A percentile compares a stretch with the other conserved stretches of the same genome.
These are phyloP conservation scores for Heliconius erato DNA, from an alignment of 2,888 invertebrate species.

Conservation along the genomic window DNA sequence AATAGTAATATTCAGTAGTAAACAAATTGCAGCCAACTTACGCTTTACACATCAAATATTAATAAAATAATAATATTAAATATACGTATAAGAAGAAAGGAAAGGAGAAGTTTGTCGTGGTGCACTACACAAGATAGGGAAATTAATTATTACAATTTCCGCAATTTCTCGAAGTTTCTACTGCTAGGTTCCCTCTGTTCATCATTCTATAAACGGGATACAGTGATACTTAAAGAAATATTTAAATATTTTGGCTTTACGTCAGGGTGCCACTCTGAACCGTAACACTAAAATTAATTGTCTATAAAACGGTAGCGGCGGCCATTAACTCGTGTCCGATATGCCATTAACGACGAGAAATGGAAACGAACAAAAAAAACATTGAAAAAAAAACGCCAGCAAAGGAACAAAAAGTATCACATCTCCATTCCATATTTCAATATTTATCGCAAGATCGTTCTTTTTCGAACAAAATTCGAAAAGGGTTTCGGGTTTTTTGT, in stretches of 20 bases:
- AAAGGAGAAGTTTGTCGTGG: no score
- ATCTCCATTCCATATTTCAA: slow-evolving; percentile 84
- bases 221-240: neutral
- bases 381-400: slow-evolving; percentile 42
- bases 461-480: slow-evolving; percentile 82
- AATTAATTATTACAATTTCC: neutral
- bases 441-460: slow-evolving; percentile 83
- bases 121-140: no score
- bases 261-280: slow-evolving; percentile 51
- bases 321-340: slow-evolving; percentile 73
- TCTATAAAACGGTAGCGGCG: slow-evolving; percentile 81
- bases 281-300: slow-evolving; percentile 72
- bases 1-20: no score
- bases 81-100: no score
- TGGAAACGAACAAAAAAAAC: slow-evolving; percentile 57
- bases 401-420: slow-evolving; percentile 72
- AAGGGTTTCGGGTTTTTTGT: slow-evolving; percentile 62
- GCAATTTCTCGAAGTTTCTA: neutral
- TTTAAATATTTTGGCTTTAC: neutral
- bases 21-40: no score
- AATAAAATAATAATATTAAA: no score
- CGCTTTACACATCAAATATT: no score
- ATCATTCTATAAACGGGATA: neutral
- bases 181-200: no score
- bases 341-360: slow-evolving; percentile 68